Percentiles rank a stretch among this genome's conserved stretches.
These are phyloP conservation scores for Periparus ater DNA, from an alignment of 2,797 vertebrate genomes.

Conservation along the genomic window DNA sequence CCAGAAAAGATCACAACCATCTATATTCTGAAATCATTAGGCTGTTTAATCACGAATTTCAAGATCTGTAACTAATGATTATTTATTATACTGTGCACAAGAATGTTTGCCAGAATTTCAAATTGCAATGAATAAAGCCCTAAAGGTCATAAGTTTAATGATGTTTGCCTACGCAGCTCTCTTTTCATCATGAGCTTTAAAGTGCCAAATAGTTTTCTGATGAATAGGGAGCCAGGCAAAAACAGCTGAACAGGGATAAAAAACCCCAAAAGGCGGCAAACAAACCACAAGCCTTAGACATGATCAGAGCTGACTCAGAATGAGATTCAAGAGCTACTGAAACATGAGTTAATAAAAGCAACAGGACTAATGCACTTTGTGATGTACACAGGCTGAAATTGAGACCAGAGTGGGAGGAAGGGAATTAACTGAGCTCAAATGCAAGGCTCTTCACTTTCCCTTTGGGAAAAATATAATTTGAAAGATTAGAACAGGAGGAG, in stretches of 20 bases:
- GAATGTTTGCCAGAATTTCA: neutral
- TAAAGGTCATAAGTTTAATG: neutral
- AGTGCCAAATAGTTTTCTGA: neutral
- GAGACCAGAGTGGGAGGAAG: neutral
- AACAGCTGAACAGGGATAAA: conserved; percentile 7
- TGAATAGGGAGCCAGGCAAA: neutral
- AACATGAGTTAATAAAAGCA: conserved; percentile 37
- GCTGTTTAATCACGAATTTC: neutral
- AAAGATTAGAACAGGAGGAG: conserved; percentile 1
- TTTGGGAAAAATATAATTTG: neutral
- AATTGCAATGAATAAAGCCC: neutral
- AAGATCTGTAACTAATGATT: neutral
- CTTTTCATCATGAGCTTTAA: neutral
- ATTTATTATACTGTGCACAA: neutral
- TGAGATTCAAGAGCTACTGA: neutral
- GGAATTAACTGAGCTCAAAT: neutral
- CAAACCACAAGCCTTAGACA: neutral
- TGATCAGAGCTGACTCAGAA: neutral
- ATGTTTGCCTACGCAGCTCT: neutral
- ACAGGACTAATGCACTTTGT: conserved; percentile 20
- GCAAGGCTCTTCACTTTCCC: neutral
- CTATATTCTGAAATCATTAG: neutral
- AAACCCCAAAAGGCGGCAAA: neutral
- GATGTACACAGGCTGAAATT: neutral
- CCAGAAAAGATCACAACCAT: neutral